These are phyloP conservation scores for Pollenia amentaria DNA, from an alignment of 2,888 invertebrate genomes.

Conservation along the genomic window DNA sequence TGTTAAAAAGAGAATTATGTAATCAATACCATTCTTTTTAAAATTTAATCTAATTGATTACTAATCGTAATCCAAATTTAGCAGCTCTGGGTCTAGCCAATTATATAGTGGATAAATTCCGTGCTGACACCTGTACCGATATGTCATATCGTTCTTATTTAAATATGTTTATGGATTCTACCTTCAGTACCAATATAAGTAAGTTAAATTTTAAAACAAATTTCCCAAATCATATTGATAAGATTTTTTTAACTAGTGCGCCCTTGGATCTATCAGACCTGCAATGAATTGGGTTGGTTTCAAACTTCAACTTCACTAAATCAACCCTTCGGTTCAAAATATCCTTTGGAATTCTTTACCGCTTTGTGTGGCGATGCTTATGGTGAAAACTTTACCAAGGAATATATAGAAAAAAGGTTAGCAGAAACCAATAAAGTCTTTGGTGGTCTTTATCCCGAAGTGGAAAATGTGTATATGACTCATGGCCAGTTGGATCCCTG, in stretches of 20 bases:
- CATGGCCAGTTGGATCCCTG: slow-evolving; percentile 87
- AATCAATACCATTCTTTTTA: too few species aligned
- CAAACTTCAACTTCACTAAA: slow-evolving; percentile 88
- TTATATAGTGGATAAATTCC: slow-evolving; percentile 76
- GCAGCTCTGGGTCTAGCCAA: too few species aligned
- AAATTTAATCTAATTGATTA: too few species aligned
- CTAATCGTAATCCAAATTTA: too few species aligned
- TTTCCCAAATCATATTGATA: not conserved
- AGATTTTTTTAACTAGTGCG: slow-evolving; percentile 83
- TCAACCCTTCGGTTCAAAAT: slow-evolving; percentile 86
- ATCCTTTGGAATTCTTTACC: slow-evolving; percentile 79
- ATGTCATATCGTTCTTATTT: slow-evolving; percentile 79
- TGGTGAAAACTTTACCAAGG: slow-evolving; percentile 78
- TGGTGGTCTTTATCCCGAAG: slow-evolving; percentile 84
- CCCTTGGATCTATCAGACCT: slow-evolving; percentile 93
- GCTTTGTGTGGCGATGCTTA: slow-evolving; percentile 80
- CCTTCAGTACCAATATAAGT: slow-evolving; percentile 77
- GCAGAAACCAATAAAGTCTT: slow-evolving; percentile 85
- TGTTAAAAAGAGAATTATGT: too few species aligned
- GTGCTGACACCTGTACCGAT: slow-evolving; percentile 76
- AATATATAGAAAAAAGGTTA: slow-evolving; percentile 77
- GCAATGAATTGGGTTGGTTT: slow-evolving; percentile 94
- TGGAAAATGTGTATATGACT: slow-evolving; percentile 85
- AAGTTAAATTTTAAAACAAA: slow-evolving; percentile 64
- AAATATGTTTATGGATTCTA: slow-evolving; percentile 73